Base-by-base conservation (phyloP, 2,797 vertebrate species). In the Clarias platycephalus region DNA sequence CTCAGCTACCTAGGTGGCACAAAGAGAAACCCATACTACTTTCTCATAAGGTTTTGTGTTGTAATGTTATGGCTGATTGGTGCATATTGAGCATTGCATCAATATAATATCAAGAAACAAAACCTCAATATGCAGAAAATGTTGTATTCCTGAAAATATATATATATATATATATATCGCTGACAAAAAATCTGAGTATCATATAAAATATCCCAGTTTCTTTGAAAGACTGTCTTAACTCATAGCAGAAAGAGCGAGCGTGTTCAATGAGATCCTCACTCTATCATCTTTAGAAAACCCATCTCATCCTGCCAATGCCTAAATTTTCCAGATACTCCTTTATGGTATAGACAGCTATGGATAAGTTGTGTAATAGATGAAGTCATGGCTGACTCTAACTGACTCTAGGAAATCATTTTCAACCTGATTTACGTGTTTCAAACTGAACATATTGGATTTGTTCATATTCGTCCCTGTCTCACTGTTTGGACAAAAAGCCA, bases 401-500 rank as follows among this genome's bases (percentile, higher is more conserved):
- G 10, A 20, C 9, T 76, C 4, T 1, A n/a, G 16, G 22, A 78
- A 37, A n/a, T 79, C 6, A 20, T 44, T 79, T 16, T 26, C 0
- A 63, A 44, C n/a, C 37, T 63, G 60, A 44, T 26, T 20, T n/a
- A 28, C 15, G 26, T 53, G 12, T 44, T 26, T 40, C 22, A 53
- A 86, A 70, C 64, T 83, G 62, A 77, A 72, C 31, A 64, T 67
- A 85, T 80, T 81, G 70, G 40, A 86, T 79, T 85, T 82, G 57
- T 77, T 74, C 22, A 24, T 79, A 83, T 78, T 44, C 44, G 24
- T 63, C 62, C 53, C 66, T 81, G 49, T 79, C 87, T 67, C 28
- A 57, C 74, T 74, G 72, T 86, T 88, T 86, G 87, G 83, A 89
- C 81, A 31, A 86, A 88, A 80, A 82, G 85, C 74, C 79, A 76